Percentiles rank a stretch among this genome's conserved stretches.
These are phyloP conservation scores for Mareca strepera DNA, from an alignment of 2,797 vertebrate species.

Conservation along the genomic window DNA sequence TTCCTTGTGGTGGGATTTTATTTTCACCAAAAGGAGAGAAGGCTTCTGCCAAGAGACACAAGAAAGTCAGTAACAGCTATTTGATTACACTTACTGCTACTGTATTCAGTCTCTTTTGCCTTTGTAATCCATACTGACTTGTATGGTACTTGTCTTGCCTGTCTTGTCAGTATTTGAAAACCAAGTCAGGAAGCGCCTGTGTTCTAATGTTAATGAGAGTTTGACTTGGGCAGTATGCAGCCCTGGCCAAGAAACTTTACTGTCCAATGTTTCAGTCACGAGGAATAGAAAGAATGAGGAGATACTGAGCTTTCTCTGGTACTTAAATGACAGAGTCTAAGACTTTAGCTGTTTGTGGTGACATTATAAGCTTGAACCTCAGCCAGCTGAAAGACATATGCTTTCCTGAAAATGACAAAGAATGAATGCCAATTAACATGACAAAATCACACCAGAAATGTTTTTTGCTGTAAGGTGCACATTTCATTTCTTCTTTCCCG, in stretches of 20 bases:
- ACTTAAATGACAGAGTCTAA: not conserved
- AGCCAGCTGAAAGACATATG: accelerated
- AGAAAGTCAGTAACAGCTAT: not conserved
- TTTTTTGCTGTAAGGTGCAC: not conserved
- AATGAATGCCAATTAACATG: not conserved
- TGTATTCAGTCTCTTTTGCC: not conserved
- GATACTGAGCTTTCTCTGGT: accelerated
- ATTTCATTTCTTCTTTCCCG: not conserved
- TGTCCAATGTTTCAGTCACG: not conserved
- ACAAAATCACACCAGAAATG: not conserved
- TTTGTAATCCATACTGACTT: not conserved
- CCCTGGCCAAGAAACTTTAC: not conserved
- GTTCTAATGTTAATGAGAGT: not conserved
- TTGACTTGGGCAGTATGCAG: not conserved
- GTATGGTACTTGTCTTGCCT: not conserved
- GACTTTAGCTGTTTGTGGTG: not conserved
- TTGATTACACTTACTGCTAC: not conserved
- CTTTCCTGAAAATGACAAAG: not conserved
- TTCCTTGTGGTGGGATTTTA: not conserved
- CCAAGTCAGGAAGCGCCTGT: accelerated
- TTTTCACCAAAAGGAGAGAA: not conserved
- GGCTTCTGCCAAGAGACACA: not conserved
- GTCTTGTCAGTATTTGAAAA: not conserved
- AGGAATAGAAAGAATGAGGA: not conserved
- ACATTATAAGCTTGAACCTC: not conserved